Percentiles rank a stretch among this genome's conserved stretches.
Evolutionary conservation across 2,113 vertebrate species (phyloP).

Genomic region (Procapra przewalskii): DNA sequence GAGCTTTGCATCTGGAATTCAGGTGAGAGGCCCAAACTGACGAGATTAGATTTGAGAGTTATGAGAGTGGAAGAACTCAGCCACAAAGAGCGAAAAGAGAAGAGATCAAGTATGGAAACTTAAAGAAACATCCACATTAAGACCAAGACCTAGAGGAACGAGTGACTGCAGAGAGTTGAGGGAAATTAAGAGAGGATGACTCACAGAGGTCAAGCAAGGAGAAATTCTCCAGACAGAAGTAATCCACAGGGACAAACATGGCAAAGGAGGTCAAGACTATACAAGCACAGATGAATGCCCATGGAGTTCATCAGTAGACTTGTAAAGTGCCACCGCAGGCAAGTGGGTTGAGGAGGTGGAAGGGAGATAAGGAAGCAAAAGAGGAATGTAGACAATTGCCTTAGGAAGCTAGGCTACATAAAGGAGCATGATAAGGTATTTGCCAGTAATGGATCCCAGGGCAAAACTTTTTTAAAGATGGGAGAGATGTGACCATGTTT

Average conservation of each 20-base stretch:
- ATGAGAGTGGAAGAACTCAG: neutral
- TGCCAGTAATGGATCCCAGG: neutral
- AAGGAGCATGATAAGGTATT: neutral
- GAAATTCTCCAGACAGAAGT: neutral
- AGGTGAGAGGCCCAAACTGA: neutral
- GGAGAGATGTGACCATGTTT: neutral
- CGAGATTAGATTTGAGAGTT: neutral
- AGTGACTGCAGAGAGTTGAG: neutral
- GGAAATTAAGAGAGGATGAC: neutral
- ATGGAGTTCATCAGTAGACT: neutral
- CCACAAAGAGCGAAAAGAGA: neutral
- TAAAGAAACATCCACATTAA: conserved; percentile 1
- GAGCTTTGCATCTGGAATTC: neutral
- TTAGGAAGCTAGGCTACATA: neutral
- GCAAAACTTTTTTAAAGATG: neutral
- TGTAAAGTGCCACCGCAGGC: neutral
- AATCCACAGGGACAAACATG: neutral
- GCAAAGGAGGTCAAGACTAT: neutral
- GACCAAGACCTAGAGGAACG: neutral
- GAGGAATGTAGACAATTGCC: neutral
- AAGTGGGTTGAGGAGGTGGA: neutral
- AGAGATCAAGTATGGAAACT: neutral
- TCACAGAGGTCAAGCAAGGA: neutral
- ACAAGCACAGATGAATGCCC: neutral
- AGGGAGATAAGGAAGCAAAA: neutral